phyloP scores from a whole-genome alignment of 2,797 vertebrate genomes.

The Chloroceryle inda region DNA sequence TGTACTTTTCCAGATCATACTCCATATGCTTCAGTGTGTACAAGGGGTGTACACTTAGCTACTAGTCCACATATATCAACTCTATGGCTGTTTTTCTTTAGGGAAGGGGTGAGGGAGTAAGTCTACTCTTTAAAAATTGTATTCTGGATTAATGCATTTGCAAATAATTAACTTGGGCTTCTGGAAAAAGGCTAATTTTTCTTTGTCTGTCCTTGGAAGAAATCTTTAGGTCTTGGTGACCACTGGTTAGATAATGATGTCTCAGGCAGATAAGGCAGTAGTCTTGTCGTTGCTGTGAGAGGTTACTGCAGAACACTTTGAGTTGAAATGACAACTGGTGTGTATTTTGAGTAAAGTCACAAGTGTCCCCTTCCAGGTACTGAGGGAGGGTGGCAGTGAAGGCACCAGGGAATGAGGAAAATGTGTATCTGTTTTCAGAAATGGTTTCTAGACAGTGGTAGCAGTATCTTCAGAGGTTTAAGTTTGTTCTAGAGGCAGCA shows the following conservation, averaged over 20 bases:
- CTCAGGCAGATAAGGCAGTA: background rate
- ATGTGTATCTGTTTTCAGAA: background rate
- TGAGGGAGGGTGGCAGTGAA: background rate
- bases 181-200: background rate
- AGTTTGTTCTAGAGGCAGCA: background rate
- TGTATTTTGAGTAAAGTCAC: background rate
- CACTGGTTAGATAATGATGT: background rate
- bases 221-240: background rate
- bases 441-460: background rate
- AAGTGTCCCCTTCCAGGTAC: background rate
- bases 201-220: background rate
- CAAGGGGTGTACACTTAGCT: background rate
- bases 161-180: background rate
- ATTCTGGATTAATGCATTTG: background rate
- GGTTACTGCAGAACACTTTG: background rate
- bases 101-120: background rate
- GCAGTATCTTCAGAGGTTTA: background rate
- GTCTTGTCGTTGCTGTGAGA: background rate
- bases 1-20: background rate
- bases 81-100: rapidly evolving
- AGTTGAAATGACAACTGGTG: background rate
- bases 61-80: background rate
- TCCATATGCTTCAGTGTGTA: background rate
- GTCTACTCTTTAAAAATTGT: background rate
- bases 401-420: background rate